Conservation (phyloP, 1,140 invertebrate genomes). For the Microplitis mediator region DNA sequence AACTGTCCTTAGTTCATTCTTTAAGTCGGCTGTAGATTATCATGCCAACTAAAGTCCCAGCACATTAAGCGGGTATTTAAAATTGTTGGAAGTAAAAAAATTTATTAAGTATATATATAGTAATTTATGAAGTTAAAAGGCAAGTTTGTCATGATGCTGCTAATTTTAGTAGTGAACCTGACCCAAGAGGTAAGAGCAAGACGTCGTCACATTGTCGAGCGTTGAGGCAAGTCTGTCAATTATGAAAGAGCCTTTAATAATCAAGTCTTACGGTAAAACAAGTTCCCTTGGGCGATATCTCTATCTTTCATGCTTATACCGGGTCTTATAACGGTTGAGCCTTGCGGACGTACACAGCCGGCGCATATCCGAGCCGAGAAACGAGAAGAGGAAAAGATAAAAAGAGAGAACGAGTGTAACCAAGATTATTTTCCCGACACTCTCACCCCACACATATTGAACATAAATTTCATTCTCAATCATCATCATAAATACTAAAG, state of each 20-base stretch:
- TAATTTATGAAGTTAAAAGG: slow-evolving; percentile 15
- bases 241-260: slow-evolving; percentile 51
- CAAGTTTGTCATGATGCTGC: slow-evolving; percentile 25
- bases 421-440: background rate
- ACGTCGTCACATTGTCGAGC: slow-evolving; percentile 9
- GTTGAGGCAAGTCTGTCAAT: slow-evolving; percentile 44
- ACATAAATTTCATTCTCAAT: too few relatives aligned
- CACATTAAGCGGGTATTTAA: background rate
- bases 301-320: slow-evolving; percentile 55
- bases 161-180: slow-evolving; percentile 32
- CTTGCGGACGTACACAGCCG: background rate
- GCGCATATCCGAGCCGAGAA: too few relatives aligned
- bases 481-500: too few relatives aligned
- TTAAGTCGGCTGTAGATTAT: background rate
- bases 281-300: slow-evolving; percentile 57
- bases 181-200: background rate
- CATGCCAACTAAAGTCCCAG: background rate
- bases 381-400: too few relatives aligned
- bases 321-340: slow-evolving; percentile 16
- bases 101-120: background rate
- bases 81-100: background rate
- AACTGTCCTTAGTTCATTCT: too few relatives aligned
- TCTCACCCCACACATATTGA: background rate
- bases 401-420: background rate
- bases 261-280: slow-evolving; percentile 47